Evolutionary conservation across 2,888 invertebrate genomes (phyloP).

Genomic region (Aporophyla lueneburgensis): DNA sequence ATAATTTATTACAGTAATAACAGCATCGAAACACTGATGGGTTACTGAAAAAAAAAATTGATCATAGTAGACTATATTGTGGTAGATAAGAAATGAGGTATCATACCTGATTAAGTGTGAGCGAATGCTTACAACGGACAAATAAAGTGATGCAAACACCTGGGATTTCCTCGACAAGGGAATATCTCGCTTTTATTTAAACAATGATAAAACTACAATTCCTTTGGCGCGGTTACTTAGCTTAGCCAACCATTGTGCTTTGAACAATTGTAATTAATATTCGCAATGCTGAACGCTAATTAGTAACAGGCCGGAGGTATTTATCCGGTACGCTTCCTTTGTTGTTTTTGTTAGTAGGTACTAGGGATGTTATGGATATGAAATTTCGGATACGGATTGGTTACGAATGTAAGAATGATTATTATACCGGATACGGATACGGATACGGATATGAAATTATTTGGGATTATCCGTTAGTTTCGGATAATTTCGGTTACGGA

Average conservation of each 20-base stretch:
- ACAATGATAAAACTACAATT: slow-evolving; percentile 38
- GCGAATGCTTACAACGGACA: not conserved
- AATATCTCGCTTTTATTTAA: slow-evolving; percentile 17
- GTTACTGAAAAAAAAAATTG: not conserved
- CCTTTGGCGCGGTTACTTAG: not conserved
- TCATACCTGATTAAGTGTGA: not conserved
- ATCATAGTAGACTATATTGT: not conserved
- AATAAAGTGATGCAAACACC: slow-evolving; percentile 13
- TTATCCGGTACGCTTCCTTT: not conserved
- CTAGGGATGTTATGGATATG: no score
- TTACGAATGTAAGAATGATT: no score
- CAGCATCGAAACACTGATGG: not conserved
- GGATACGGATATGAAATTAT: no score
- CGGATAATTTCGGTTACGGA: no score
- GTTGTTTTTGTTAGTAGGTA: not conserved
- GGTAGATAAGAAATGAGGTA: not conserved
- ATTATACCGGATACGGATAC: no score
- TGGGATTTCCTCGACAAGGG: slow-evolving; percentile 26
- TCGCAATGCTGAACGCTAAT: slow-evolving; percentile 30
- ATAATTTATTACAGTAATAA: not conserved
- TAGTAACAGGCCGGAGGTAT: not conserved
- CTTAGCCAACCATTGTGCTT: slow-evolving; percentile 8
- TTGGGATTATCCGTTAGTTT: no score
- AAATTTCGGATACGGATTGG: no score
- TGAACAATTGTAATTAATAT: slow-evolving; percentile 11